These are phyloP conservation scores for Desmophyllum pertusum DNA, from an alignment of 92 coral and sea anemone species.

Conservation along the genomic window DNA sequence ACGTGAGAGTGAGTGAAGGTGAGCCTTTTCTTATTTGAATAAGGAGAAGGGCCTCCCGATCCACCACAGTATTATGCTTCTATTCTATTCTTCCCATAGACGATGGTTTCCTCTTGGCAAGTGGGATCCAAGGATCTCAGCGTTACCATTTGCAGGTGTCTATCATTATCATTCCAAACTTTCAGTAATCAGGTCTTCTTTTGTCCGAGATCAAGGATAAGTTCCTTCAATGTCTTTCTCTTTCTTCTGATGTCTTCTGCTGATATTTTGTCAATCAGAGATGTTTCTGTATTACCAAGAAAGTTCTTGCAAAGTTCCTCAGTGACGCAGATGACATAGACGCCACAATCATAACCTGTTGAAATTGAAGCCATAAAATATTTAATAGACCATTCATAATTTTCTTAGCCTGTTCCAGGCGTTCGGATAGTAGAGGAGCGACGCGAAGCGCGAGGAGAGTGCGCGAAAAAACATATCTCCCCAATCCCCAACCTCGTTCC, in stretches of 20 bases:
- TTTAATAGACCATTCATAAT: background rate
- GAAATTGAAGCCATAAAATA: background rate
- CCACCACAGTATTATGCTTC: too few species aligned
- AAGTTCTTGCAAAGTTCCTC: conserved; percentile 72
- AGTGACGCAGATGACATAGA: conserved; percentile 77
- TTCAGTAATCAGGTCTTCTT: conserved; percentile 7
- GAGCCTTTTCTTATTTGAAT: too few species aligned
- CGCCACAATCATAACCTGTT: conserved; percentile 88
- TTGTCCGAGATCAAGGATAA: conserved; percentile 36
- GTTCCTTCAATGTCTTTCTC: conserved; percentile 41
- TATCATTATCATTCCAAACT: background rate
- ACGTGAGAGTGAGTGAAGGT: too few species aligned
- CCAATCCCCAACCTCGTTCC: too few species aligned
- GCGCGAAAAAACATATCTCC: too few species aligned
- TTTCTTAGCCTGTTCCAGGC: too few species aligned
- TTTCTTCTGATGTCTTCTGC: conserved; percentile 27
- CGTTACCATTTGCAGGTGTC: background rate
- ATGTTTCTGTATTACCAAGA: conserved; percentile 37
- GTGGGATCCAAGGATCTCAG: too few species aligned
- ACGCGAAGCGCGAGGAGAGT: too few species aligned
- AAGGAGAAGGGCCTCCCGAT: too few species aligned
- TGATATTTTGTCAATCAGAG: conserved; percentile 30
- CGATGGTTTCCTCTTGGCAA: too few species aligned
- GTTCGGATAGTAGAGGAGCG: too few species aligned
- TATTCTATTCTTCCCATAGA: too few species aligned